phyloP scores from a whole-genome alignment of 2,113 vertebrate genomes.

The Dasyurus viverrinus region DNA sequence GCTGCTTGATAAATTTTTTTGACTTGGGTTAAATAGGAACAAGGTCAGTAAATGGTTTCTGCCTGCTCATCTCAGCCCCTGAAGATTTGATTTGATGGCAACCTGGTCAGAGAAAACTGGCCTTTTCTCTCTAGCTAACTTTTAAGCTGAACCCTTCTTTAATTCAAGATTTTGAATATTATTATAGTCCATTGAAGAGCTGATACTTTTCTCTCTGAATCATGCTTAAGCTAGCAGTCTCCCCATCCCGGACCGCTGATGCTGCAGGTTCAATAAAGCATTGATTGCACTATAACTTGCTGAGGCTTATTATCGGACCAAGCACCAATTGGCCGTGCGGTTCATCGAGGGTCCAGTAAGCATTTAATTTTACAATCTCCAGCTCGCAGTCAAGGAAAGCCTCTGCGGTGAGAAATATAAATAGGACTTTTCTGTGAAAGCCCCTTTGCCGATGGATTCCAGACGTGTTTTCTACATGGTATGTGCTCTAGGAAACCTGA shows the following conservation, averaged over 20 bases:
- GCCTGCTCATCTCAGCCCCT: too few species aligned
- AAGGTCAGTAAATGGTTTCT: too few species aligned
- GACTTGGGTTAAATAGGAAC: too few species aligned
- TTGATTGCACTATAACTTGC: neutral
- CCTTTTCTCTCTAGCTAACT: neutral
- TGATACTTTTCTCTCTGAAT: slow-evolving; percentile 50
- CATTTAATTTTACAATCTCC: slow-evolving; percentile 64
- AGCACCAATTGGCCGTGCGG: slow-evolving; percentile 53
- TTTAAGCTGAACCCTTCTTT: slow-evolving; percentile 21
- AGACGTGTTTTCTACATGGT: neutral
- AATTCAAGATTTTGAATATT: slow-evolving; percentile 35
- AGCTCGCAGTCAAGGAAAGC: slow-evolving; percentile 42
- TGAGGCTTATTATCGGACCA: slow-evolving; percentile 68
- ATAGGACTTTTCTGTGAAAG: slow-evolving; percentile 42
- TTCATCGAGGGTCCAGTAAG: slow-evolving; percentile 64
- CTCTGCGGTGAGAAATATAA: slow-evolving; percentile 52
- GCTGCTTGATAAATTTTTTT: too few species aligned
- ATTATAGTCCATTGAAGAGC: slow-evolving; percentile 53
- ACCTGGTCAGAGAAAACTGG: too few species aligned
- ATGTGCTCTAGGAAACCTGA: neutral
- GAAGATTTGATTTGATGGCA: too few species aligned
- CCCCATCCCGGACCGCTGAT: slow-evolving; percentile 62
- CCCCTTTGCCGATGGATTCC: slow-evolving; percentile 26
- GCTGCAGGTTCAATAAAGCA: slow-evolving; percentile 60
- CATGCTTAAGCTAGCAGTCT: slow-evolving; percentile 60